Percentiles rank a stretch among this genome's conserved stretches.
phyloP scores from a whole-genome alignment of 2,797 vertebrate genomes.

The Oreortyx pictus region DNA sequence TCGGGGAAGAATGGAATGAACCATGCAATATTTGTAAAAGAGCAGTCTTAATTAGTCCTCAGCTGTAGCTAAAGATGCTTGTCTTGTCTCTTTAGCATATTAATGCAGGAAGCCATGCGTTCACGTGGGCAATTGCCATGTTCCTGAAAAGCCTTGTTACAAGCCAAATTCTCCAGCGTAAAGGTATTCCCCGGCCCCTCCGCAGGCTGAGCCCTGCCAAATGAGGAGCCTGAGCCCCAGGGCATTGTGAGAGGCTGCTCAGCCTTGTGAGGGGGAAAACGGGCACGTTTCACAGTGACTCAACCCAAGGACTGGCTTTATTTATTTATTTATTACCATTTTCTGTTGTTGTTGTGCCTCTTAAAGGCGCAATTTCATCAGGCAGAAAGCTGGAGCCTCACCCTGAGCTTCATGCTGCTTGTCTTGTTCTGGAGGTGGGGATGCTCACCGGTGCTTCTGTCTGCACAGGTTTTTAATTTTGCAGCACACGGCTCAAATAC shows the following conservation, averaged over 20 bases:
- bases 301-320: not conserved
- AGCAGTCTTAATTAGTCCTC: slow-evolving; percentile 81
- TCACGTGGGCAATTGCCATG: slow-evolving; percentile 74
- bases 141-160: slow-evolving; percentile 72
- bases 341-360: not conserved
- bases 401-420: not conserved
- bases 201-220: slow-evolving; percentile 50
- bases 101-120: slow-evolving; percentile 72
- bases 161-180: slow-evolving; percentile 66
- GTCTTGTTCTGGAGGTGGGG: not conserved
- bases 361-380: not conserved
- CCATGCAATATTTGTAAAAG: slow-evolving; percentile 77
- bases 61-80: slow-evolving; percentile 77
- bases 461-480: not conserved
- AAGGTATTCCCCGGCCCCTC: slow-evolving; percentile 44
- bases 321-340: not conserved
- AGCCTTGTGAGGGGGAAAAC: slow-evolving; percentile 13
- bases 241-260: slow-evolving; percentile 58
- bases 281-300: slow-evolving; percentile 25
- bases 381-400: not conserved
- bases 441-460: not conserved
- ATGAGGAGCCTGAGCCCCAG: slow-evolving; percentile 48
- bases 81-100: slow-evolving; percentile 78
- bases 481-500: not conserved
- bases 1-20: slow-evolving; percentile 79